These are phyloP conservation scores for Mormyrus hasselquistii DNA, from an alignment of 2,797 vertebrate species.

Conservation along the genomic window DNA sequence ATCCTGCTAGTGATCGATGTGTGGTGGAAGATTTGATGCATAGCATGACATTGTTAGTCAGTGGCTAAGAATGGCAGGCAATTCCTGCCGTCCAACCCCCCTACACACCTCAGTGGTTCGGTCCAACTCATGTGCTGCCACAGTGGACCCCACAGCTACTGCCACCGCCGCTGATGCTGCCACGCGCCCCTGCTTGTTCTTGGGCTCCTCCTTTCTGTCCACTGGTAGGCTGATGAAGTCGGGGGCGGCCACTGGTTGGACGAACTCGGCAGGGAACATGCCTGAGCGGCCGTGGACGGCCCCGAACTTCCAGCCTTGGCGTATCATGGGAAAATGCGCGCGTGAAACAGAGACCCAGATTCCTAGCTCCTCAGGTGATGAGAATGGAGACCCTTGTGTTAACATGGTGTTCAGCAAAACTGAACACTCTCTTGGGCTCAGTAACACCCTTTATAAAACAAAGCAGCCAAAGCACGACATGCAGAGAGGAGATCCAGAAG, in stretches of 20 bases:
- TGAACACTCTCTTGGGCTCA: background rate
- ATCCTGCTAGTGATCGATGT: background rate
- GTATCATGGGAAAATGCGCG: background rate
- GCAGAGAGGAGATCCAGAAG: background rate
- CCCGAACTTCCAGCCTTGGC: slow-evolving; percentile 88
- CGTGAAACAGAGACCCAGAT: background rate
- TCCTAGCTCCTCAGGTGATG: background rate
- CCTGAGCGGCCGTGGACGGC: slow-evolving; percentile 80
- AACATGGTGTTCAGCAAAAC: background rate
- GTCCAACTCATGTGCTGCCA: slow-evolving; percentile 79
- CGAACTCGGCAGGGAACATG: slow-evolving; percentile 74
- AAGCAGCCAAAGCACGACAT: background rate
- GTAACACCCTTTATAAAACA: no score
- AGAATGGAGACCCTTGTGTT: background rate
- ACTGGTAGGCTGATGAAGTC: slow-evolving; percentile 79
- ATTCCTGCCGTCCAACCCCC: background rate
- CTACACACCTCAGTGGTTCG: slow-evolving; percentile 70
- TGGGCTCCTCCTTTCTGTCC: slow-evolving; percentile 73
- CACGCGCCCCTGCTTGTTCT: slow-evolving; percentile 72
- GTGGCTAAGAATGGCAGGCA: background rate
- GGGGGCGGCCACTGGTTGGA: slow-evolving; percentile 79
- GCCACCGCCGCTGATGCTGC: slow-evolving; percentile 72
- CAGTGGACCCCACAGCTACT: slow-evolving; percentile 74
- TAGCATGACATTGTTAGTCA: background rate
- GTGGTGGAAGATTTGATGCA: background rate